These are phyloP conservation scores for Athetis lepigone DNA, from an alignment of 2,888 invertebrate species.

Conservation along the genomic window DNA sequence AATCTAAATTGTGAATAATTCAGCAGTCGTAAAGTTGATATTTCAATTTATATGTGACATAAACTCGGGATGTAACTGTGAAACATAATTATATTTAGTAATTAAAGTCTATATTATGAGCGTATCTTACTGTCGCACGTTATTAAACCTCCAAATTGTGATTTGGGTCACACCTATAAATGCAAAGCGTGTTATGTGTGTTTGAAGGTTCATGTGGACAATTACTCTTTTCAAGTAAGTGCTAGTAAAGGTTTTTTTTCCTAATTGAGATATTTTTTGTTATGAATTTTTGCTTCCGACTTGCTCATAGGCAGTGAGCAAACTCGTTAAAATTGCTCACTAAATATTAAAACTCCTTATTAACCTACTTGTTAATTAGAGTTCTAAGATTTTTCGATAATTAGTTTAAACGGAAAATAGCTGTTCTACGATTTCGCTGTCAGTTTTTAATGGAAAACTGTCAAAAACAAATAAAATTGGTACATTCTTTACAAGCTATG, in stretches of 20 bases:
- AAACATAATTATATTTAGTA: conserved; percentile 51
- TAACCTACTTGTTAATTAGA: too few relatives aligned
- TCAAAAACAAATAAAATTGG: too few relatives aligned
- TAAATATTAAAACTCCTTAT: too few relatives aligned
- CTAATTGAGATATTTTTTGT: background rate
- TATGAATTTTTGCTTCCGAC: background rate
- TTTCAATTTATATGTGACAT: conserved; percentile 50
- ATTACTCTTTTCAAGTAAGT: background rate
- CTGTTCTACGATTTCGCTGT: too few relatives aligned
- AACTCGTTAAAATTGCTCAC: too few relatives aligned
- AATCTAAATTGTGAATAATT: conserved; percentile 50
- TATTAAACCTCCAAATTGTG: conserved; percentile 45
- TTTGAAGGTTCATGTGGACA: conserved; percentile 5
- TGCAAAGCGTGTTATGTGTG: conserved; percentile 12
- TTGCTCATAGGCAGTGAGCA: too few relatives aligned
- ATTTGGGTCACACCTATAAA: conserved; percentile 39
- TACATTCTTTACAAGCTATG: too few relatives aligned
- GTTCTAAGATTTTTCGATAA: too few relatives aligned
- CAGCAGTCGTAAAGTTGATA: conserved; percentile 44
- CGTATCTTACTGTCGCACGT: conserved; percentile 34
- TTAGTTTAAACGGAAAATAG: too few relatives aligned
- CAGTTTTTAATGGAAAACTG: too few relatives aligned
- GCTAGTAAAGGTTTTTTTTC: background rate
- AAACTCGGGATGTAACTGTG: conserved; percentile 43
- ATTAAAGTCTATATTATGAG: conserved; percentile 47